These are phyloP conservation scores for Parazoanthus swiftii DNA, from an alignment of 92 coral and sea anemone genomes.

Conservation along the genomic window DNA sequence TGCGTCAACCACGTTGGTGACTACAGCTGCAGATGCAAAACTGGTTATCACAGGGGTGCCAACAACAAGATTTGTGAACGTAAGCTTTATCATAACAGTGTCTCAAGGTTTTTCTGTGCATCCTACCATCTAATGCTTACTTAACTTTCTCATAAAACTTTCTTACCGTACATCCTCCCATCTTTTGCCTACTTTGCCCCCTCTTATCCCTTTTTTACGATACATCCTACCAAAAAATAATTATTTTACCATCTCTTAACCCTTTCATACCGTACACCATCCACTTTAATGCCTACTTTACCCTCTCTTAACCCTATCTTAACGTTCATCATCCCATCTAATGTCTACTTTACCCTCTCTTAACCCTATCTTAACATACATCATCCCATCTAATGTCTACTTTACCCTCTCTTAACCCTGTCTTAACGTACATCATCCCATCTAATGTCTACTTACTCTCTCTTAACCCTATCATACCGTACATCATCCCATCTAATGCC, in stretches of 20 bases:
- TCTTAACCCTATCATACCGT: too few species aligned
- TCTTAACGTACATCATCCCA: background rate
- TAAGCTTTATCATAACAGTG: background rate
- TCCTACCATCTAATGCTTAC: background rate
- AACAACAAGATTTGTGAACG: slow-evolving; percentile 30
- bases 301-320: background rate
- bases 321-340: too few species aligned
- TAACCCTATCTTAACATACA: too few species aligned
- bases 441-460: too few species aligned
- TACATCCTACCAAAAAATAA: too few species aligned
- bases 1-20: slow-evolving; percentile 22
- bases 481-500: background rate
- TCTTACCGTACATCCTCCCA: background rate
- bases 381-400: too few species aligned
- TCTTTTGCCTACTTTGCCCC: too few species aligned
- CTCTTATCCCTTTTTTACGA: background rate
- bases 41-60: slow-evolving; percentile 22
- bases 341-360: too few species aligned
- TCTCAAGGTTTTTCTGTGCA: background rate
- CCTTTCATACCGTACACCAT: too few species aligned
- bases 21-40: slow-evolving; percentile 33
- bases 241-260: too few species aligned
- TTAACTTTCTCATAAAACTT: background rate
- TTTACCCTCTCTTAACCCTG: too few species aligned
- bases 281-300: too few species aligned